Base-by-base conservation (phyloP, 2,113 vertebrate species). In the Paramisgurnus dabryanus region DNA sequence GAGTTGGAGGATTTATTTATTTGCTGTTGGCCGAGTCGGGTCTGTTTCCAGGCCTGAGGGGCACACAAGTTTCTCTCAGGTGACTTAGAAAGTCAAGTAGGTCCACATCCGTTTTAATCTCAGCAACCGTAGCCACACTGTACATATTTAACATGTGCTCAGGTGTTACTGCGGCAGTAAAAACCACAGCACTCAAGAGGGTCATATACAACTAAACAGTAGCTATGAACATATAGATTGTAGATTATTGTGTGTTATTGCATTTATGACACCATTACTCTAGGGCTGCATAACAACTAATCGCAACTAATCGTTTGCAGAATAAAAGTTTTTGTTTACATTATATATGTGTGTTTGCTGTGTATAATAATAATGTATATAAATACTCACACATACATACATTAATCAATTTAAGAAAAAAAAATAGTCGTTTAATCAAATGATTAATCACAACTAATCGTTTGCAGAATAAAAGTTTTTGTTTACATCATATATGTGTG, bases 11-110 rank as follows among this genome's bases (percentile, higher is more conserved):
- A 87, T 89, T 91, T 76, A 87, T 87, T 89, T 82, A 89, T 89
- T 91, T 88, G 87, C 87, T 57, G 85, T 87, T 90, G 90, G 91
- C 90, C 85, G 83, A 79, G 53, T 27, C 40, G 49, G 65, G 43
- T 12, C 7, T n/a, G 72, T 92, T 92, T 93, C 91, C 90, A 93
- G 81, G 84, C 91, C 88, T 86, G 73, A 86, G 87, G 89, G 70
- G 65, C 69, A 53, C 63, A 76, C 76, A 82, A 74, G 40, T 71
- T 50, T 76, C 40, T 79, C 70, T 50, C 80, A 76, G 76, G 67
- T 70, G 75, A 79, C 79, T n/a, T 27, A 67, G 72, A 12, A 76
- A 40, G 45, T 80, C 78, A 69, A 80, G 78, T 18, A 71, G 47
- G 12, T 65, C 60, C 69, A 53, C 18, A 58, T 45, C 69, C 78